phyloP scores from a whole-genome alignment of 2,797 vertebrate species.

The Sebastes taczanowskii region DNA sequence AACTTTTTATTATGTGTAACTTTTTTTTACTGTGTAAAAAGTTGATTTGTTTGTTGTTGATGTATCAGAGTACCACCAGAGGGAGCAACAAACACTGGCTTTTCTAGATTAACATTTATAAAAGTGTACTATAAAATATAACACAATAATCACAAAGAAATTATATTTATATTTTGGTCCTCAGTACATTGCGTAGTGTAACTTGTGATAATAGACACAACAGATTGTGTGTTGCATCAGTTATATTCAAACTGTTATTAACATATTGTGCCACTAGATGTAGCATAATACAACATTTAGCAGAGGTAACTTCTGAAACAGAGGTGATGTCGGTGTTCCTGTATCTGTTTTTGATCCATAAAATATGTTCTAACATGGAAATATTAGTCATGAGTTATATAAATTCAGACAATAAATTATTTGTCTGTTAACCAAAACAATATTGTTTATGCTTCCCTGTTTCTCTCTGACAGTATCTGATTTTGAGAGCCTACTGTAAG shows the following conservation, averaged over 20 bases:
- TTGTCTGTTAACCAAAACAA: neutral
- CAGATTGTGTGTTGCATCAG: neutral
- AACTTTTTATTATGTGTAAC: neutral
- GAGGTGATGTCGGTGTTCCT: neutral
- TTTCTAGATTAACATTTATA: neutral
- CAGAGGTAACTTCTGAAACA: neutral
- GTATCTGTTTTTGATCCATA: no score
- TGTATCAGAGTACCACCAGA: constrained; percentile 43
- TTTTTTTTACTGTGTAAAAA: constrained; percentile 19
- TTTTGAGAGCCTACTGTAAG: neutral
- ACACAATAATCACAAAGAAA: neutral
- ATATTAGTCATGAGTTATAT: neutral
- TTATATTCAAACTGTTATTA: constrained; percentile 13
- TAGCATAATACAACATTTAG: neutral
- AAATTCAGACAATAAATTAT: constrained; percentile 1
- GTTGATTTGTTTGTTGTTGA: neutral
- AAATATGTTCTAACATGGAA: neutral
- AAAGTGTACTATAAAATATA: neutral
- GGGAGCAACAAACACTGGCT: constrained; percentile 33
- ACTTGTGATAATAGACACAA: neutral
- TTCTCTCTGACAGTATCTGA: neutral
- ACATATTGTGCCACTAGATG: constrained; percentile 35
- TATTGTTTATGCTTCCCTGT: neutral
- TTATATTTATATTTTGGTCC: neutral
- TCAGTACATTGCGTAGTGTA: neutral